Evolutionary conservation across 2,888 invertebrate species (phyloP).

Genomic region (Thyatira batis): DNA sequence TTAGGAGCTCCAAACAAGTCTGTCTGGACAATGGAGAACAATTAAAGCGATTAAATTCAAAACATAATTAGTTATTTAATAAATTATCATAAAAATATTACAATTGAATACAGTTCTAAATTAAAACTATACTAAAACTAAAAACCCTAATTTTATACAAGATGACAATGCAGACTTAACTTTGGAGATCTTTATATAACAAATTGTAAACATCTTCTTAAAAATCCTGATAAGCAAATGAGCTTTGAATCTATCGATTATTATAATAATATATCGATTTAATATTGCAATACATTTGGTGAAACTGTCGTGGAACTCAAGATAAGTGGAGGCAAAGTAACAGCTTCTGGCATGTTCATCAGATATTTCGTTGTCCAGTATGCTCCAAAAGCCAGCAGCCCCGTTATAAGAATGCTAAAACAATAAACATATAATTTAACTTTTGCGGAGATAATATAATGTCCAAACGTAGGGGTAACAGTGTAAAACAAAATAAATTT

Average conservation of each 20-base stretch:
- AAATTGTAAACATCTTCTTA: no score
- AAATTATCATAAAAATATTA: not conserved
- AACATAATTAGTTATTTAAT: not conserved
- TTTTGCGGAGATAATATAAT: no score
- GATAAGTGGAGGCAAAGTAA: not conserved
- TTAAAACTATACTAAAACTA: not conserved
- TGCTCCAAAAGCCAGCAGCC: slow-evolving; percentile 62
- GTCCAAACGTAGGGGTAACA: no score
- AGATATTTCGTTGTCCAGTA: slow-evolving; percentile 52
- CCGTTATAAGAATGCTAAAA: slow-evolving; percentile 64
- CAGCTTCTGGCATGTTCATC: slow-evolving; percentile 24
- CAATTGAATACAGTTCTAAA: not conserved
- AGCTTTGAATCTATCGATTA: not conserved
- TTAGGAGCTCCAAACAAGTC: no score
- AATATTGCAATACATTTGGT: not conserved
- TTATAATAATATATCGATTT: no score
- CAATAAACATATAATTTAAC: no score
- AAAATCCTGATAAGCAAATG: no score
- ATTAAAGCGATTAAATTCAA: not conserved
- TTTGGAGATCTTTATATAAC: no score
- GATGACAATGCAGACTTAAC: no score
- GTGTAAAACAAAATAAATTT: no score
- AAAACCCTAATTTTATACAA: not conserved
- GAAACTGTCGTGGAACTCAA: not conserved
- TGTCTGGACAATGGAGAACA: no score